Conservation (phyloP, 2,888 invertebrate species). For the Carterocephalus palaemon region DNA sequence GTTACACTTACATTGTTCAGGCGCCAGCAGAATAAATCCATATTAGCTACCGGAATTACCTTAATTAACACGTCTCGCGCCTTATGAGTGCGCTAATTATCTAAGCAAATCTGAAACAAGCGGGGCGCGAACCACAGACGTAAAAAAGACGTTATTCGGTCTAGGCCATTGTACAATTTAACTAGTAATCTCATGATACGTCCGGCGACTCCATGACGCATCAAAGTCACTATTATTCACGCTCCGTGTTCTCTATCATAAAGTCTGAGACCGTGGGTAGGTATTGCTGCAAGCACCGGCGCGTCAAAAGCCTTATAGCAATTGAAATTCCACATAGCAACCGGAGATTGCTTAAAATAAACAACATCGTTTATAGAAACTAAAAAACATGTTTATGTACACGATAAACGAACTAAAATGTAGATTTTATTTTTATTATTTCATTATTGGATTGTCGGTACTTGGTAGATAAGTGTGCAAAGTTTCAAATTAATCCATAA, state of each 20-base stretch:
- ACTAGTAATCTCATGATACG: conserved; percentile 44
- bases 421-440: too few relatives aligned
- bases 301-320: conserved; percentile 22
- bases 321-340: conserved; percentile 48
- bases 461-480: too few relatives aligned
- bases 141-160: conserved; percentile 52
- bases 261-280: conserved; percentile 17
- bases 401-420: too few relatives aligned
- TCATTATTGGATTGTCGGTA: too few relatives aligned
- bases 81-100: conserved; percentile 60
- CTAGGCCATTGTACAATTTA: conserved; percentile 42
- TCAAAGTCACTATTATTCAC: conserved; percentile 20
- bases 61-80: conserved; percentile 60
- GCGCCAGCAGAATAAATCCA: conserved; percentile 52
- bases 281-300: conserved; percentile 14
- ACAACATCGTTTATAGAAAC: too few relatives aligned
- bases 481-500: too few relatives aligned
- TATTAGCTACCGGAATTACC: conserved; percentile 47
- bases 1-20: conserved; percentile 38
- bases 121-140: conserved; percentile 36
- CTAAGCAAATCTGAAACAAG: conserved; percentile 60
- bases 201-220: conserved; percentile 43
- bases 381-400: too few relatives aligned
- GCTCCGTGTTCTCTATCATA: conserved; percentile 16
- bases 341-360: too few relatives aligned